phyloP scores from a whole-genome alignment of 1,140 invertebrate species.

The Zaprionus nigranus region DNA sequence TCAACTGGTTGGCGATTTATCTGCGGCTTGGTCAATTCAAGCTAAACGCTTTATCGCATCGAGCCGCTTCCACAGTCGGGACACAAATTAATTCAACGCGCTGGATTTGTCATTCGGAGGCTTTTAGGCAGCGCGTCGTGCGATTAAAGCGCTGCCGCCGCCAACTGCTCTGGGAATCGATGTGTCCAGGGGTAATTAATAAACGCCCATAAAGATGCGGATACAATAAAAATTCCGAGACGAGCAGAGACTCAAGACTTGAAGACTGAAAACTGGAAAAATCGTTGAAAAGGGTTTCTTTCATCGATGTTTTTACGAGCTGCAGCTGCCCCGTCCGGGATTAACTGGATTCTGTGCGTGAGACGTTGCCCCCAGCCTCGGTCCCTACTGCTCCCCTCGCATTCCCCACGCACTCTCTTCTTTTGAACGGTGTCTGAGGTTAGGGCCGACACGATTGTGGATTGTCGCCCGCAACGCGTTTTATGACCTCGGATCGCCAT shows the following conservation, averaged over 20 bases:
- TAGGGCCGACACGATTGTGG: slow-evolving; percentile 20
- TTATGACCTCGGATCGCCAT: slow-evolving; percentile 12
- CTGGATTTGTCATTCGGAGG: slow-evolving; percentile 65
- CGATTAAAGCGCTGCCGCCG: slow-evolving; percentile 60
- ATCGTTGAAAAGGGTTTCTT: slow-evolving; percentile 55
- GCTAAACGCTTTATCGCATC: slow-evolving; percentile 76
- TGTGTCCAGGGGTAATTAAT: slow-evolving; percentile 76
- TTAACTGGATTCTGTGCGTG: slow-evolving; percentile 55
- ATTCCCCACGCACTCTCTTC: slow-evolving; percentile 9
- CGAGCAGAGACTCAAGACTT: slow-evolving; percentile 12
- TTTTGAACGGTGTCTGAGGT: slow-evolving; percentile 40
- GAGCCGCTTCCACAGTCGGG: slow-evolving; percentile 21
- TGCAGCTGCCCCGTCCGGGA: slow-evolving; percentile 67
- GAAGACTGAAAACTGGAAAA: slow-evolving; percentile 26
- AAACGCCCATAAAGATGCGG: slow-evolving; percentile 81
- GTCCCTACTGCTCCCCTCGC: not conserved
- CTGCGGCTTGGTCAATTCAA: slow-evolving; percentile 45
- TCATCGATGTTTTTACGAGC: slow-evolving; percentile 62
- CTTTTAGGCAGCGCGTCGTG: slow-evolving; percentile 35
- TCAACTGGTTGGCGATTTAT: slow-evolving; percentile 53
- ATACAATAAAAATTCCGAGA: slow-evolving; percentile 80
- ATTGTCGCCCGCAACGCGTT: slow-evolving; percentile 30
- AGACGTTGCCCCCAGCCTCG: not conserved
- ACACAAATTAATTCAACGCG: slow-evolving; percentile 80
- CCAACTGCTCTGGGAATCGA: slow-evolving; percentile 57